Evolutionary conservation across 2,797 vertebrate species (phyloP).

Genomic region (Myotis pilosus): DNA sequence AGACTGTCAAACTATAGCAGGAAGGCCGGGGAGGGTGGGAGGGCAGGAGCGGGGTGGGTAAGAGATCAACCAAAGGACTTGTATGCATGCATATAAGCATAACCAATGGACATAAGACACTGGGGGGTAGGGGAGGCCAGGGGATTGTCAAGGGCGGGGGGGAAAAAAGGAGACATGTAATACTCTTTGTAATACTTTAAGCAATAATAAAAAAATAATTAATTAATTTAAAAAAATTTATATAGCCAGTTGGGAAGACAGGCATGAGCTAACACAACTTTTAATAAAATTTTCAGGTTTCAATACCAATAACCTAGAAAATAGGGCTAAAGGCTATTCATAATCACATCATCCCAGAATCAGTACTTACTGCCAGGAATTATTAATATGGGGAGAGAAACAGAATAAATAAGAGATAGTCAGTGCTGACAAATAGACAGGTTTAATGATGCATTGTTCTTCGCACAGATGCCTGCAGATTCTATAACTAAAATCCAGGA

Average conservation of each 20-base stretch:
- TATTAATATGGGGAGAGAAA: neutral
- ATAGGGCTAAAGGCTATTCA: neutral
- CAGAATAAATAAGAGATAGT: neutral
- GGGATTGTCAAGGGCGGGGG: too few relatives aligned
- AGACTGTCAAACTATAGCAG: too few relatives aligned
- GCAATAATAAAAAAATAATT: too few relatives aligned
- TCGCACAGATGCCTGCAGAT: slow-evolving; percentile 17
- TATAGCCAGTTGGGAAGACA: slow-evolving; percentile 9
- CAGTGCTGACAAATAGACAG: neutral
- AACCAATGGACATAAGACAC: too few relatives aligned
- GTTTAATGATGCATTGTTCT: slow-evolving; percentile 52
- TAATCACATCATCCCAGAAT: neutral
- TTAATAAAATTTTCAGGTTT: slow-evolving; percentile 38
- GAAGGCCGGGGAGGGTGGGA: too few relatives aligned
- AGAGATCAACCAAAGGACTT: too few relatives aligned
- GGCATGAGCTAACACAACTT: slow-evolving; percentile 7
- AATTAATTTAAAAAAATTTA: neutral
- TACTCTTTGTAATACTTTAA: too few relatives aligned
- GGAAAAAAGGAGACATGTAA: too few relatives aligned
- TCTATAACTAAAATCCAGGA: neutral
- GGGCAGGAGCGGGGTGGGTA: too few relatives aligned
- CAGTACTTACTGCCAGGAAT: neutral
- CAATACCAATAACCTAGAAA: slow-evolving; percentile 28
- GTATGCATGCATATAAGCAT: too few relatives aligned
- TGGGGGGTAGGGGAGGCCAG: too few relatives aligned